phyloP scores from a whole-genome alignment of 2,888 invertebrate genomes.

The Tiphia femorata region DNA sequence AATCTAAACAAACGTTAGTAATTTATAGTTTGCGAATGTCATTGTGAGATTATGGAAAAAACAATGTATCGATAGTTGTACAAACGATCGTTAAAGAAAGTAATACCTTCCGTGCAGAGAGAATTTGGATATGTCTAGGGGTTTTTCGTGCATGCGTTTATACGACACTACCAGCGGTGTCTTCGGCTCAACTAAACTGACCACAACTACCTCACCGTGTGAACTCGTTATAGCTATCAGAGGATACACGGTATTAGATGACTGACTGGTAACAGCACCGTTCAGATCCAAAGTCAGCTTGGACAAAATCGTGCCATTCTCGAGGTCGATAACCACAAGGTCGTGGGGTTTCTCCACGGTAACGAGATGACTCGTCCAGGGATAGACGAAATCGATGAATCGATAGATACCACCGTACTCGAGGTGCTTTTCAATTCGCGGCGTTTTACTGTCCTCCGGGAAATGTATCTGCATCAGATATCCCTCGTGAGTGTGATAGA shows the following conservation, averaged over 20 bases:
- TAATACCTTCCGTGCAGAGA: constrained; percentile 46
- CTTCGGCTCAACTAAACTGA: constrained; percentile 40
- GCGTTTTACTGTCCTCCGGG: constrained; percentile 11
- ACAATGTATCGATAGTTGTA: too few species aligned
- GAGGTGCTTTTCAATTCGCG: constrained; percentile 26
- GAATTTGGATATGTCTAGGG: constrained; percentile 56
- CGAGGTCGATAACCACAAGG: constrained; percentile 47
- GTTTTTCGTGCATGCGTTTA: constrained; percentile 43
- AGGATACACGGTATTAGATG: constrained; percentile 56
- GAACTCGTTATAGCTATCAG: constrained; percentile 44
- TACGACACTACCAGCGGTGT: constrained; percentile 42
- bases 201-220: constrained; percentile 51
- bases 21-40: neutral
- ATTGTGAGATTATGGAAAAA: neutral
- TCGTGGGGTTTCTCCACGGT: constrained; percentile 40
- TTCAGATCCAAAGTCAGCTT: constrained; percentile 38
- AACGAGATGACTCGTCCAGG: constrained; percentile 57
- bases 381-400: constrained; percentile 55
- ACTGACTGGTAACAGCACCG: constrained; percentile 40
- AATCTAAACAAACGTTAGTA: constrained; percentile 38
- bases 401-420: constrained; percentile 43
- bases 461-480: constrained; percentile 51
- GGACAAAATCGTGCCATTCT: constrained; percentile 42
- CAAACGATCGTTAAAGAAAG: too few species aligned
- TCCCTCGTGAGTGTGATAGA: constrained; percentile 57